Conservation (phyloP, 2,113 vertebrate genomes). For the Phocoena phocoena region DNA sequence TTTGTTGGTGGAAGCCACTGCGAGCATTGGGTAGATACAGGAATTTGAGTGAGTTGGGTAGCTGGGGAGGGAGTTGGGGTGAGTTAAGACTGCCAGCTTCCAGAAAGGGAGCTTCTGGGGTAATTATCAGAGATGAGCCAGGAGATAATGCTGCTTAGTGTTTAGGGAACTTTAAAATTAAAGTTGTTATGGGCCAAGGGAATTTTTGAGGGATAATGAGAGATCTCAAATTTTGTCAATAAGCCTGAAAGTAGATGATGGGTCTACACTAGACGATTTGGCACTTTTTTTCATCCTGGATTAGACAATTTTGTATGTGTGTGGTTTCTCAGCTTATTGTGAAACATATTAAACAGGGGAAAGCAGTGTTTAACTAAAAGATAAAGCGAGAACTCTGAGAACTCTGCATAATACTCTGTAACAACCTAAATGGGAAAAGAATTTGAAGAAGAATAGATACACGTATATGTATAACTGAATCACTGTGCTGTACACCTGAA, state of each 20-base stretch:
- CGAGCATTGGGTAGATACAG: too few species aligned
- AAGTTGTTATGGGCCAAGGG: background rate
- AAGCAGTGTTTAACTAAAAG: background rate
- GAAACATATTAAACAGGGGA: background rate
- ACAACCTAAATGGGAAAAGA: too few species aligned
- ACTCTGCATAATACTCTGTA: too few species aligned
- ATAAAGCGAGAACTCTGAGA: too few species aligned
- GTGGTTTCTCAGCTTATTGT: background rate
- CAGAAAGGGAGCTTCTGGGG: background rate
- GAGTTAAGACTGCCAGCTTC: background rate
- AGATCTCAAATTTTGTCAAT: background rate
- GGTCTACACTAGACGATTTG: background rate
- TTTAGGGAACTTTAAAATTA: background rate
- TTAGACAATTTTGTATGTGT: background rate
- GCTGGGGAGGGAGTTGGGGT: background rate
- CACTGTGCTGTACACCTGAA: too few species aligned
- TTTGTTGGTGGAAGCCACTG: background rate
- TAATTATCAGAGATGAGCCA: background rate
- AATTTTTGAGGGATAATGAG: background rate
- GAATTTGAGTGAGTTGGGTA: background rate
- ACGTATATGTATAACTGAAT: too few species aligned
- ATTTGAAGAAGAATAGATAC: too few species aligned
- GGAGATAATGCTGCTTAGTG: background rate
- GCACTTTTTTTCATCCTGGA: background rate
- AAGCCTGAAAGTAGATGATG: background rate